Evolutionary conservation across 2,113 vertebrate species (phyloP).

Genomic region (Myiozetetes cayanensis): DNA sequence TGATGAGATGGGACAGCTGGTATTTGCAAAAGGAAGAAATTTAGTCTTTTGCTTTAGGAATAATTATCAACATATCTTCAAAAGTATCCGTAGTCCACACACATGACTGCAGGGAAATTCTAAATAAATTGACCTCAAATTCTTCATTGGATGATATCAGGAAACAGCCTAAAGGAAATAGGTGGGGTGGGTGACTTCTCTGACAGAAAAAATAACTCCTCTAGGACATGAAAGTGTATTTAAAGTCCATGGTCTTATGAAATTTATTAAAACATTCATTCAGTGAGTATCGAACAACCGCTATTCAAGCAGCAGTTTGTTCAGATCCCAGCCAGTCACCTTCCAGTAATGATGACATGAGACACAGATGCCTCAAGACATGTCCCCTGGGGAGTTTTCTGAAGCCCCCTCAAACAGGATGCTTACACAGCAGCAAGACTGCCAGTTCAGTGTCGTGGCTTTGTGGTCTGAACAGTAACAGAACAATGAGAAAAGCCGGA

Average conservation of each 20-base stretch:
- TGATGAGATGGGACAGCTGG: background rate
- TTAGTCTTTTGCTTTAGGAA: background rate
- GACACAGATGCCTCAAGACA: background rate
- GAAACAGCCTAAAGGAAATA: background rate
- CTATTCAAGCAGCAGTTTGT: background rate
- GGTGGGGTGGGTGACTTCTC: background rate
- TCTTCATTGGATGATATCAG: background rate
- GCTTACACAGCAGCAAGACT: background rate
- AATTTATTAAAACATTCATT: background rate
- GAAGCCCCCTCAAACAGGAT: background rate
- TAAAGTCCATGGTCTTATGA: background rate
- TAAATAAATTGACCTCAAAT: background rate
- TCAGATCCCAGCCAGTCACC: background rate
- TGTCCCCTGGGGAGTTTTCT: background rate
- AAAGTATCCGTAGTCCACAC: background rate
- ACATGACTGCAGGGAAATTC: background rate
- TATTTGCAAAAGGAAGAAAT: conserved; percentile 12
- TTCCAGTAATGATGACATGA: background rate
- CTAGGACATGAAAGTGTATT: background rate
- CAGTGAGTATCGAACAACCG: background rate
- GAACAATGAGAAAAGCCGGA: background rate
- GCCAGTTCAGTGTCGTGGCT: background rate
- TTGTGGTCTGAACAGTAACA: background rate
- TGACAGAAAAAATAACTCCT: background rate
- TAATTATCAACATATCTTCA: background rate